These are phyloP conservation scores for Haliclona indistincta DNA, from an alignment of 37 sponge, comb jelly and placozoan genomes.

Conservation along the genomic window DNA sequence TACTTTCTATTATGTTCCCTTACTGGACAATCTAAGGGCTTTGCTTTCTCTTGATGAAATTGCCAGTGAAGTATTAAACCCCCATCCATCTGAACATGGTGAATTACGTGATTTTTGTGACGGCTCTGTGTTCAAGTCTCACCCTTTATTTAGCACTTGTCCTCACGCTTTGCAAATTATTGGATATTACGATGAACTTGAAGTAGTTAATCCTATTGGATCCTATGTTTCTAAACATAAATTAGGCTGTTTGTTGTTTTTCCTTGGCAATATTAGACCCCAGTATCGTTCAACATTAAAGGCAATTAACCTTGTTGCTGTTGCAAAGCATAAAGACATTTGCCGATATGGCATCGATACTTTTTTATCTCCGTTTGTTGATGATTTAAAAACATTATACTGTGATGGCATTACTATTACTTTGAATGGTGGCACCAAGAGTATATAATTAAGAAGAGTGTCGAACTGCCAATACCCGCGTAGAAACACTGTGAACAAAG, in stretches of 20 bases:
- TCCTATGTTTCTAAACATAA: conserved; percentile 42
- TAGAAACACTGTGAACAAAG: too few species aligned
- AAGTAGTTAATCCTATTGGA: conserved; percentile 54
- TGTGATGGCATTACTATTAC: conserved; percentile 32
- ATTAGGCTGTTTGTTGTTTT: conserved; percentile 43
- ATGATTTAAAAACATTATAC: conserved; percentile 25
- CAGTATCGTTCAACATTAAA: conserved; percentile 32
- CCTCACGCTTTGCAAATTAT: conserved; percentile 46
- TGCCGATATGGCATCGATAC: conserved; percentile 33
- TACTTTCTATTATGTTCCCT: conserved; percentile 32
- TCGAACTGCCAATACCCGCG: too few species aligned
- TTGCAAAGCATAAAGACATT: conserved; percentile 40
- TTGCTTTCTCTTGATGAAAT: conserved; percentile 13
- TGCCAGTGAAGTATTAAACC: conserved; percentile 17
- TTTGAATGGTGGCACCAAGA: neutral
- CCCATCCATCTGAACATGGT: conserved; percentile 3
- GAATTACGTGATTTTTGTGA: conserved; percentile 46
- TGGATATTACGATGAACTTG: conserved; percentile 61
- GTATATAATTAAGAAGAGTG: too few species aligned
- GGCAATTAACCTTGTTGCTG: conserved; percentile 31
- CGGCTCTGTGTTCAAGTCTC: conserved; percentile 22
- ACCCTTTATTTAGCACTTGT: conserved; percentile 45
- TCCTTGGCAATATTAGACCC: conserved; percentile 39
- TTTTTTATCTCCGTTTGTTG: conserved; percentile 34
- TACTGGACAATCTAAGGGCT: conserved; percentile 9